Evolutionary conservation across 2,888 invertebrate species (phyloP).

Genomic region (Elegia similella): DNA sequence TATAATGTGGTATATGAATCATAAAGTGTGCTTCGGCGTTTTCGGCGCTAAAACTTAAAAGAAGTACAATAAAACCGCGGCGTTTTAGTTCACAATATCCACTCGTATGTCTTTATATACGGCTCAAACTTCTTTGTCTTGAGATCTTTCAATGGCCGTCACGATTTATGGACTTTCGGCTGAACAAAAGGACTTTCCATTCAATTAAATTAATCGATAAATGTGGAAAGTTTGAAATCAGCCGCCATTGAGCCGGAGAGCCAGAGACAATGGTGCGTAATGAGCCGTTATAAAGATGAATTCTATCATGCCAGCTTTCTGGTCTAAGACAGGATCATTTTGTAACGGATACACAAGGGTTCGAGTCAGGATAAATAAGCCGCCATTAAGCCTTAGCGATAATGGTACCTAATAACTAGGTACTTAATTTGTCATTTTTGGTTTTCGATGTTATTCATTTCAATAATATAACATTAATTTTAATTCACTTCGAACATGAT

Average conservation of each 20-base stretch:
- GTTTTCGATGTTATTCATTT: no score
- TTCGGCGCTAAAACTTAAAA: no score
- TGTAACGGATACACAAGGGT: no score
- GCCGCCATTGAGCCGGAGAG: slow-evolving; percentile 5
- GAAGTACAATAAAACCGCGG: neutral
- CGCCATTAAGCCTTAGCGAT: no score
- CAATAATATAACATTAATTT: no score
- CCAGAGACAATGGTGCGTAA: neutral
- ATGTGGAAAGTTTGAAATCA: slow-evolving; percentile 33
- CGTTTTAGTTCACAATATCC: neutral
- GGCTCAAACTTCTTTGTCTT: slow-evolving; percentile 30
- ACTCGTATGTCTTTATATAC: slow-evolving; percentile 17
- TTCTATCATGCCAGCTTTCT: neutral
- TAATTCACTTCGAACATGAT: no score
- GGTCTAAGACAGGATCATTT: no score
- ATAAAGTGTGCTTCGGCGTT: no score
- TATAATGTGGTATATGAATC: no score
- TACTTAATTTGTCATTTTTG: no score
- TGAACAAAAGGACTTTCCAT: slow-evolving; percentile 34
- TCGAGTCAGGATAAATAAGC: no score
- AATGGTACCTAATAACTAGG: no score
- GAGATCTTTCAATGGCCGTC: slow-evolving; percentile 32
- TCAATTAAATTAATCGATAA: slow-evolving; percentile 40
- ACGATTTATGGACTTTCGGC: slow-evolving; percentile 32
- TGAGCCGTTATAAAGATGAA: neutral